phyloP scores from a whole-genome alignment of 2,888 invertebrate species.

The Cephus rjabovi region DNA sequence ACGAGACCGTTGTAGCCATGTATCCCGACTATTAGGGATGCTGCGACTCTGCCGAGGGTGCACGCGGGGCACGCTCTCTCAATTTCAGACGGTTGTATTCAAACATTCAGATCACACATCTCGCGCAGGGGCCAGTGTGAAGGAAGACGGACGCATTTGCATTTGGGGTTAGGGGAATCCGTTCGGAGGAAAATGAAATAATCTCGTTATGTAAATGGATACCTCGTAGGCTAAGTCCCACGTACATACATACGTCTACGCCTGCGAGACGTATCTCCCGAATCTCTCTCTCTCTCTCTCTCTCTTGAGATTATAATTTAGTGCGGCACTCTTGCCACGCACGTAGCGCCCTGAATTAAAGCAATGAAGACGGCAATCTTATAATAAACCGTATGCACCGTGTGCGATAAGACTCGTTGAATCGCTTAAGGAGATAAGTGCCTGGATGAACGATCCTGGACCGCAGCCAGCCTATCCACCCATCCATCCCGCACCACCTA shows the following conservation, averaged over 20 bases:
- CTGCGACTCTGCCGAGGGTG: not conserved
- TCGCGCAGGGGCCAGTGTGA: constrained; percentile 31
- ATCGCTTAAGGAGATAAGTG: constrained; percentile 33
- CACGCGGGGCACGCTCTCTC: not conserved
- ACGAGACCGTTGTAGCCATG: not conserved
- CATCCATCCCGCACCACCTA: constrained; percentile 16
- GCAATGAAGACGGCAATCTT: constrained; percentile 46
- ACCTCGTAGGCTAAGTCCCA: not conserved
- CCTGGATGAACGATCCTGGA: constrained; percentile 9
- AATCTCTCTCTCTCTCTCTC: constrained; percentile 16
- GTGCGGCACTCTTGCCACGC: constrained; percentile 1
- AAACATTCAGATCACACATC: constrained; percentile 42
- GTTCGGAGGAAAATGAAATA: constrained; percentile 45
- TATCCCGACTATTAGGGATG: not conserved
- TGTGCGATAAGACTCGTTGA: constrained; percentile 30
- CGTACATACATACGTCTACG: not conserved
- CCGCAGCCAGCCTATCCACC: constrained; percentile 1
- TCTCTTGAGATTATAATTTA: not conserved
- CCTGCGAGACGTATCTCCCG: constrained; percentile 8
- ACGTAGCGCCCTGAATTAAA: constrained; percentile 32
- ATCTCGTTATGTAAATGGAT: constrained; percentile 51
- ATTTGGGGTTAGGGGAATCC: constrained; percentile 39
- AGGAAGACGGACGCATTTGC: constrained; percentile 34
- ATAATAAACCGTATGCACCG: constrained; percentile 26
- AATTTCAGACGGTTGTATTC: constrained; percentile 21